These are phyloP conservation scores for Antheraea assamensis DNA, from an alignment of 2,888 invertebrate genomes.

Conservation along the genomic window DNA sequence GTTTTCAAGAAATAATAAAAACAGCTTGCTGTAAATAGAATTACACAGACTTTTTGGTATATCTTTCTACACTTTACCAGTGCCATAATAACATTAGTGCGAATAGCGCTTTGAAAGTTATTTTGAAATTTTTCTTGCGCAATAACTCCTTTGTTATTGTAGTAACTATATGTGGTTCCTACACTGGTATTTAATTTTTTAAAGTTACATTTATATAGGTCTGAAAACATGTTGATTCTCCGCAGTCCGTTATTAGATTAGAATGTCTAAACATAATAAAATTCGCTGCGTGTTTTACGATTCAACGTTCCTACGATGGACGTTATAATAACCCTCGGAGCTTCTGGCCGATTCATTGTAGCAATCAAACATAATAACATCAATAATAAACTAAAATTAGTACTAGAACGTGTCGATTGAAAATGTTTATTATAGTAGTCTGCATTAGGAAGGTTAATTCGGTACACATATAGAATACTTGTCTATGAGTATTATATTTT, in stretches of 20 bases:
- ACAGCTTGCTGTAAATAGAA: not conserved
- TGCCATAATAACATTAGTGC: no score
- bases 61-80: no score
- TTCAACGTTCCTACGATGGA: not conserved
- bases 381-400: conserved; percentile 14
- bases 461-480: not conserved
- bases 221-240: not conserved
- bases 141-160: no score
- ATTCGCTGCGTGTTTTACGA: not conserved
- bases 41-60: not conserved
- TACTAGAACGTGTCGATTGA: not conserved
- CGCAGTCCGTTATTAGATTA: not conserved
- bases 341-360: not conserved
- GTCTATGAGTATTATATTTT: not conserved
- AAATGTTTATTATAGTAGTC: not conserved
- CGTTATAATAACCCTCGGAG: not conserved
- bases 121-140: no score
- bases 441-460: not conserved
- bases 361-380: conserved; percentile 8
- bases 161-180: no score
- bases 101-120: no score
- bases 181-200: not conserved
- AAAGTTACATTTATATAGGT: not conserved
- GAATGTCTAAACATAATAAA: conserved; percentile 6
- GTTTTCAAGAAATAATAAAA: no score